Percentiles rank a stretch among this genome's conserved stretches.
These are phyloP conservation scores for Lethrus apterus DNA, from an alignment of 1,140 invertebrate genomes.

Conservation along the genomic window DNA sequence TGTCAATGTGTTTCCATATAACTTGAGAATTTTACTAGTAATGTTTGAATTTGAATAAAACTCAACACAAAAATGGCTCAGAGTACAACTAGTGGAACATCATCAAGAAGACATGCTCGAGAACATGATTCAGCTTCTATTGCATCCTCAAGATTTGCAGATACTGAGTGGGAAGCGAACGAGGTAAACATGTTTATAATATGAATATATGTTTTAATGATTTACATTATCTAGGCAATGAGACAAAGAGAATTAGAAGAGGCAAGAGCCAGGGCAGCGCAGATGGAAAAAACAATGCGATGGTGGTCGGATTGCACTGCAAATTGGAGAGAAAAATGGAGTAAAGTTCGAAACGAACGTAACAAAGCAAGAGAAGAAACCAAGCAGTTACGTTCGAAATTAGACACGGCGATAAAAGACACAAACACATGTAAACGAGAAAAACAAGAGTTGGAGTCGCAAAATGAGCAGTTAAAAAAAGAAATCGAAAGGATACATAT, in stretches of 20 bases:
- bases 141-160: constrained; percentile 47
- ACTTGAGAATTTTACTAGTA: too few relatives aligned
- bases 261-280: constrained; percentile 79
- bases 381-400: constrained; percentile 69
- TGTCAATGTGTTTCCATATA: too few relatives aligned
- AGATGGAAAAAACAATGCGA: constrained; percentile 98
- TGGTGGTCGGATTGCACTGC: constrained; percentile 95
- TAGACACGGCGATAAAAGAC: constrained; percentile 75
- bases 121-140: constrained; percentile 47
- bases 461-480: constrained; percentile 74
- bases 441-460: constrained; percentile 68
- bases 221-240: constrained; percentile 46
- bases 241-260: constrained; percentile 81
- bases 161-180: constrained; percentile 63
- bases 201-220: constrained; percentile 2
- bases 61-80: constrained; percentile 51
- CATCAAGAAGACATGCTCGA: constrained; percentile 43
- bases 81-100: constrained; percentile 48
- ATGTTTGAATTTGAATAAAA: too few relatives aligned
- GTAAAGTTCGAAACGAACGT: constrained; percentile 78
- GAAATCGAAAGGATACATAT: constrained; percentile 70
- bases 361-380: constrained; percentile 83
- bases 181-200: constrained; percentile 43
- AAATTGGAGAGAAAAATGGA: constrained; percentile 94
- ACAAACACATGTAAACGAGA: constrained; percentile 65